Evolutionary conservation across 2,113 vertebrate genomes (phyloP), one percentile per base, ranked within the genome.

Genomic region (Cacatua alba): DNA sequence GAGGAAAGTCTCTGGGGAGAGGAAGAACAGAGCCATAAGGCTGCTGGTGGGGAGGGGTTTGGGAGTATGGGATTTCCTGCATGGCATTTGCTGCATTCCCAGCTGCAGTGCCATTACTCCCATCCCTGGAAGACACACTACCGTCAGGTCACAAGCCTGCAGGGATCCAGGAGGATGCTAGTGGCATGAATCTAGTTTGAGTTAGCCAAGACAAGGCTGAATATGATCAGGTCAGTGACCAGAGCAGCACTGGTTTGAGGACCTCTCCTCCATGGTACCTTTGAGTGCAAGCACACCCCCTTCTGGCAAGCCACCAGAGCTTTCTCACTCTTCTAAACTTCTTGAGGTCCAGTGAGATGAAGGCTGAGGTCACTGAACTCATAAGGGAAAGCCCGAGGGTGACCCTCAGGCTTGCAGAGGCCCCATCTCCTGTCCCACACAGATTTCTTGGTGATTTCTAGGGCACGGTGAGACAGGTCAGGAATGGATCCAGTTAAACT

Each of bases 401-500:
- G 33, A 7, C 10, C 72, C 29, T 51, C 25, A 6, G 52, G 28
- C 28, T 65, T 9, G n/a, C 57, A n/a, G 24, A 13, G 14, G 24
- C 71, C 51, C 20, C 1, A 14, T n/a, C 33, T 35, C 57, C 14
- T 35, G 2, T 41, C 59, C 33, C 2, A 11, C 24, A 1, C 6
- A 4, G 20, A 14, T 26, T 60, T 60, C 26, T n/a, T 39, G 5
- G 20, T n/a, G 70, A 1, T 65, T 59, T 63, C 29, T 52, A 3
- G 0, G 2, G 3, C 7, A 11, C 0, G 11, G 7, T 17, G 43
- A 31, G 57, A 21, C 11, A 13, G 64, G 17, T 17, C 23, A 29
- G 63, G 26, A 29, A 13, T 7, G 52, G 67, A 11, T 33, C 15
- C 12, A 15, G 41, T 17, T 16, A 60, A 19, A 1, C 29, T 7